Percentiles rank a stretch among this genome's conserved stretches.
Evolutionary conservation across 2,888 invertebrate genomes (phyloP).

Genomic region (Thyatira batis): DNA sequence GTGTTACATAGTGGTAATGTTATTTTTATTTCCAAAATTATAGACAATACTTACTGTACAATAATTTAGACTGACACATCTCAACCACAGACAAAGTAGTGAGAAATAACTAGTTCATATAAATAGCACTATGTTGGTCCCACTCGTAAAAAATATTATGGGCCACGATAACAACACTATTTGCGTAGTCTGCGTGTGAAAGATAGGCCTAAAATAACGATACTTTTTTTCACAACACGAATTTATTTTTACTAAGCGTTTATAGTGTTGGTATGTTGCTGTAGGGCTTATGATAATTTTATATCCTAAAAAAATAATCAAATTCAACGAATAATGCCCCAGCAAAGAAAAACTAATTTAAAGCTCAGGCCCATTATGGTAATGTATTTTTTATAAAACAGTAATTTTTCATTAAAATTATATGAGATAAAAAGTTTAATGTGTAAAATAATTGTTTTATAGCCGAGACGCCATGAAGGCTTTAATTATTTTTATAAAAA

Average conservation of each 20-base stretch:
- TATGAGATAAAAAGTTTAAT: neutral
- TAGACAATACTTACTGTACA: too few relatives aligned
- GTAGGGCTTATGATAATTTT: neutral
- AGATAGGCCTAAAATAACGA: conserved; percentile 20
- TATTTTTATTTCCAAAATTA: too few relatives aligned
- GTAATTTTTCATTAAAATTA: conserved; percentile 1
- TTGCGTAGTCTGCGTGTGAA: conserved; percentile 24
- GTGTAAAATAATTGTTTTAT: neutral
- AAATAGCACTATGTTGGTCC: neutral
- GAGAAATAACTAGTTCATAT: neutral
- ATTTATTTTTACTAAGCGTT: conserved; percentile 2
- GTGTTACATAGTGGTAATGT: too few relatives aligned
- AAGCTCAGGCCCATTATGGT: neutral
- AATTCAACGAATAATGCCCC: neutral
- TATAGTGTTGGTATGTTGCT: conserved; percentile 1
- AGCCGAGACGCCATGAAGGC: neutral
- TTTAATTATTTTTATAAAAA: neutral
- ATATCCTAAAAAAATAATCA: neutral
- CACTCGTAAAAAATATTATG: conserved; percentile 29
- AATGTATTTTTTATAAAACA: neutral
- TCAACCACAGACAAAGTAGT: neutral
- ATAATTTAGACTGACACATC: too few relatives aligned
- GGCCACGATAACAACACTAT: conserved; percentile 22
- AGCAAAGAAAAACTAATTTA: neutral
- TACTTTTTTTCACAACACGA: neutral